Conservation (phyloP, 2,797 vertebrate species). For the Rhabdomys pumilio region DNA sequence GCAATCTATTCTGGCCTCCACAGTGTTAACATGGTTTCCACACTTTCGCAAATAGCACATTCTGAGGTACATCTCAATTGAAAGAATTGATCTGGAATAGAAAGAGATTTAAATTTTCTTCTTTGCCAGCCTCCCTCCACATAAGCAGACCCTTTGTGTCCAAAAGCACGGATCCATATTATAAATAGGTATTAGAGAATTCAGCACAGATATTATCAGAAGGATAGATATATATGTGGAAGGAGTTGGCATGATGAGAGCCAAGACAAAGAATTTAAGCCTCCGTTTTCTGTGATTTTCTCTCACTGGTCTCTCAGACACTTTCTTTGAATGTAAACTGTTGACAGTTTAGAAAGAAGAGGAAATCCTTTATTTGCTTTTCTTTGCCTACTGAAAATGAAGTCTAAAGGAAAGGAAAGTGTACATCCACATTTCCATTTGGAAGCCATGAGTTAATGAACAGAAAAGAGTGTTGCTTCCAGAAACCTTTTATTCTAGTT, state of each 20-base stretch:
- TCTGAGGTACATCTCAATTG: not conserved
- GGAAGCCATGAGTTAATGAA: conserved; percentile 10
- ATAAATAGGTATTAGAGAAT: conserved; percentile 64
- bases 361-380: conserved; percentile 51
- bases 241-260: not conserved
- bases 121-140: conserved; percentile 11
- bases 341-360: conserved; percentile 32
- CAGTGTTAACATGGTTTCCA: not conserved
- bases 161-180: conserved; percentile 61
- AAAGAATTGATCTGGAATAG: conserved; percentile 61
- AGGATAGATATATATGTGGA: not conserved
- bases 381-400: conserved; percentile 67
- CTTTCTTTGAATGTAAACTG: conserved; percentile 67
- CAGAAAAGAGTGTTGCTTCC: conserved; percentile 30
- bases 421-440: conserved; percentile 18
- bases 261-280: conserved; percentile 5
- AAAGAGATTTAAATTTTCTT: conserved; percentile 63
- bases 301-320: conserved; percentile 24
- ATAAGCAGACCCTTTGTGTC: conserved; percentile 67
- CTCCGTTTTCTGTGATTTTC: conserved; percentile 57
- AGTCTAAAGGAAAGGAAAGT: conserved; percentile 53
- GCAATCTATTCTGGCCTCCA: not conserved
- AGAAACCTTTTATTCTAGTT: conserved; percentile 33
- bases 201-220: conserved; percentile 28
- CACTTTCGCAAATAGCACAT: conserved; percentile 21